Conservation (phyloP, 2,113 vertebrate genomes). For the Pteropus alecto region DNA sequence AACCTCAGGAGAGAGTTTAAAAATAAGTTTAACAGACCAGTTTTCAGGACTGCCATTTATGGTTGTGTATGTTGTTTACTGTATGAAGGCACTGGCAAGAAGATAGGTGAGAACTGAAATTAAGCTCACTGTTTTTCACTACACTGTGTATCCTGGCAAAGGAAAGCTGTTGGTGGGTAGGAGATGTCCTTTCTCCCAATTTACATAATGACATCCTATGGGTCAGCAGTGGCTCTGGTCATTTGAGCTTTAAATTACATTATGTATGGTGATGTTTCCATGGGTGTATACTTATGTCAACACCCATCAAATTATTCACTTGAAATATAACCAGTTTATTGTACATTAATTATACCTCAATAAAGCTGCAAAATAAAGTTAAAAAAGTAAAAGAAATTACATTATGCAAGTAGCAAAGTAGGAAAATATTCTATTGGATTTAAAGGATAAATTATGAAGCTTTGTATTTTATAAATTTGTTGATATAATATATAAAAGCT, state of each 20-base stretch:
- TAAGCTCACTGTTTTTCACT: background rate
- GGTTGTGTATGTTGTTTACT: background rate
- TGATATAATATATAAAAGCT: background rate
- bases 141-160: background rate
- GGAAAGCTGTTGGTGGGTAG: background rate
- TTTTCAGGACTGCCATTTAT: background rate
- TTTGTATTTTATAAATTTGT: background rate
- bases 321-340: background rate
- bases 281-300: background rate
- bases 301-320: background rate
- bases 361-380: background rate
- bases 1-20: background rate
- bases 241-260: background rate
- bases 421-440: background rate
- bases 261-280: background rate
- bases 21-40: background rate
- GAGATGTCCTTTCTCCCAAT: background rate
- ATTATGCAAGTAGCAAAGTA: background rate
- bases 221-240: background rate
- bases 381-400: background rate
- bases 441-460: background rate
- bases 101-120: background rate
- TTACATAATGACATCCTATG: background rate
- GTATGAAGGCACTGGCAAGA: background rate
- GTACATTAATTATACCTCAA: background rate